Percentiles rank a stretch among this genome's conserved stretches.
These are phyloP conservation scores for Rhinichthys osculus DNA, from an alignment of 2,797 vertebrate species.

Conservation along the genomic window DNA sequence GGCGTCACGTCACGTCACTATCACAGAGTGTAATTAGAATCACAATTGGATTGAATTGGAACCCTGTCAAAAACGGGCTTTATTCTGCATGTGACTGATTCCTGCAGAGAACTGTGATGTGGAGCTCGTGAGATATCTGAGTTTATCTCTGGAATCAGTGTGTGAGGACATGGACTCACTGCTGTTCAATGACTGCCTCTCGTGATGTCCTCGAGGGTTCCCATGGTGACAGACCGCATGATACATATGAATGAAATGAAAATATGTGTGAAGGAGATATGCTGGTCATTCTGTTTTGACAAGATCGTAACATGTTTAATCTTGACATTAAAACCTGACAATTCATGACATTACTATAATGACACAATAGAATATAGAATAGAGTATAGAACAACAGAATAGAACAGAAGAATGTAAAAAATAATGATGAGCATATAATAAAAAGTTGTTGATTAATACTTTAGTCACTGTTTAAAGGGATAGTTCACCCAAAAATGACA, in stretches of 20 bases:
- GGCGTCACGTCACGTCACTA: neutral
- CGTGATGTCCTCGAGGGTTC: conserved; percentile 50
- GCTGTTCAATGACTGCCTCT: conserved; percentile 32
- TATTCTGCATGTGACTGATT: neutral
- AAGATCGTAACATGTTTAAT: neutral
- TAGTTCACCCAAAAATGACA: neutral
- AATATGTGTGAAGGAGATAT: conserved; percentile 22
- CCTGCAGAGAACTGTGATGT: neutral
- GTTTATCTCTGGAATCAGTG: conserved; percentile 2
- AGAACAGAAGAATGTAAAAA: neutral
- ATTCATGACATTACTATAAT: neutral
- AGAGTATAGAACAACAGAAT: neutral
- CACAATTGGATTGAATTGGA: neutral
- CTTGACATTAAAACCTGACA: neutral
- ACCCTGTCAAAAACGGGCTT: neutral
- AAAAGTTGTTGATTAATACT: neutral
- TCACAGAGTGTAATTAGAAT: neutral
- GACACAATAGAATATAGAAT: neutral
- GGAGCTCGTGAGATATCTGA: neutral
- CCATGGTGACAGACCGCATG: conserved; percentile 59
- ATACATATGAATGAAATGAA: conserved; percentile 63
- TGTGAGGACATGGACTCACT: neutral
- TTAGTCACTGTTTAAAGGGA: neutral
- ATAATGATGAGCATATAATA: neutral
- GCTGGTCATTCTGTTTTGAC: conserved; percentile 11